These are phyloP conservation scores for Campylomormyrus tamandua DNA, from an alignment of 2,113 vertebrate genomes.

Conservation along the genomic window DNA sequence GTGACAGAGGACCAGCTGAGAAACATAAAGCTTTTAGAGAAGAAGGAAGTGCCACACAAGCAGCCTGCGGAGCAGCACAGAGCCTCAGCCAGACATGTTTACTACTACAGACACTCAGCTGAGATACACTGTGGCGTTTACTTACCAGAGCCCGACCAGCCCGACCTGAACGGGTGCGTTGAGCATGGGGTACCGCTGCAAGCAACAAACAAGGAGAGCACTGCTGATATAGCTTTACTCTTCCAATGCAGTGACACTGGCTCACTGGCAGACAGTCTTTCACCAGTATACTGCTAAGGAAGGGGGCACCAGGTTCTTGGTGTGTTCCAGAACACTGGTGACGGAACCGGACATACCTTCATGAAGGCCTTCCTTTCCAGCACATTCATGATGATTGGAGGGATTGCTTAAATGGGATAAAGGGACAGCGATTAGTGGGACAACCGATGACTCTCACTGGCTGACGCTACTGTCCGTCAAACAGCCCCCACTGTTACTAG, in stretches of 20 bases:
- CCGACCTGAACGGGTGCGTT: slow-evolving; percentile 87
- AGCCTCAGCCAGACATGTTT: neutral
- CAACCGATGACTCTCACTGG: neutral
- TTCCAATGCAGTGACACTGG: neutral
- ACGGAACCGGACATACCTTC: slow-evolving; percentile 68
- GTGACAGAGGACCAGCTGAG: neutral
- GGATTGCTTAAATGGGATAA: slow-evolving; percentile 67
- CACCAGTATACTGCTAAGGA: neutral
- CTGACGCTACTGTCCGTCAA: neutral
- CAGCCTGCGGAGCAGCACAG: neutral
- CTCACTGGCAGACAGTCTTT: neutral
- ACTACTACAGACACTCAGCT: neutral
- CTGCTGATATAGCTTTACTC: neutral
- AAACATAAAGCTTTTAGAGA: neutral
- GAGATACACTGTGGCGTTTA: slow-evolving; percentile 13
- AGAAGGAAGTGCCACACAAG: neutral
- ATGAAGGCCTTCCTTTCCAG: slow-evolving; percentile 91
- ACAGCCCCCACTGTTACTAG: neutral
- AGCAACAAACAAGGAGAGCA: neutral
- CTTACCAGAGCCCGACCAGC: slow-evolving; percentile 91
- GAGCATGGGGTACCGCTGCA: slow-evolving; percentile 77
- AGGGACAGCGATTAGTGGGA: neutral
- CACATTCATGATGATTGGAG: slow-evolving; percentile 84
- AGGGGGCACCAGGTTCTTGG: neutral
- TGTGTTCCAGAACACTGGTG: neutral